A percentile compares a stretch with the other conserved stretches of the same genome.
phyloP scores from a whole-genome alignment of 2,113 vertebrate genomes.

The Malurus alboscapulatus region DNA sequence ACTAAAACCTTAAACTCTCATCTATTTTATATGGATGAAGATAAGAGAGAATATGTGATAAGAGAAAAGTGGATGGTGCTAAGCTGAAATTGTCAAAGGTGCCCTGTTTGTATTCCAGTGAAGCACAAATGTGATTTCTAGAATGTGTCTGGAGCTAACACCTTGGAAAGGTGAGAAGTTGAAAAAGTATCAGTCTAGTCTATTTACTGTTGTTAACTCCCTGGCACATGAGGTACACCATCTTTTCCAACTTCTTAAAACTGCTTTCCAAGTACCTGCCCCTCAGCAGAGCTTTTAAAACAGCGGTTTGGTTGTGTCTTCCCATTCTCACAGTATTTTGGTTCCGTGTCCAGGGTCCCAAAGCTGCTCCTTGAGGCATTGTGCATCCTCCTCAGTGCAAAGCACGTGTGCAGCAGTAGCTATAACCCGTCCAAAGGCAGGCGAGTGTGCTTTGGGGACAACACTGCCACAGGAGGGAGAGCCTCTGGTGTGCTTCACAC shows the following conservation, averaged over 20 bases:
- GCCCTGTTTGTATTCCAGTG: background rate
- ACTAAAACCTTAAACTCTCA: background rate
- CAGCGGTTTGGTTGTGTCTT: background rate
- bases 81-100: background rate
- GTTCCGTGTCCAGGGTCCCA: background rate
- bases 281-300: background rate
- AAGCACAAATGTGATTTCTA: background rate
- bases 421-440: accelerated
- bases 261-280: accelerated
- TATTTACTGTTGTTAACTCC: accelerated
- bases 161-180: background rate
- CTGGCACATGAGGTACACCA: background rate
- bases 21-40: background rate
- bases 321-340: accelerated
- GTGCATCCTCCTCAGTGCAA: accelerated
- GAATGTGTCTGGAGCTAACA: background rate
- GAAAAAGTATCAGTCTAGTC: background rate
- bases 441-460: background rate
- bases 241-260: background rate
- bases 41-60: background rate
- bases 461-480: too few relatives aligned
- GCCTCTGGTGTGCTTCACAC: accelerated
- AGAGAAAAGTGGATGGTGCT: background rate
- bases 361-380: accelerated
- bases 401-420: accelerated